Evolutionary conservation across 2,113 vertebrate species (phyloP).

Genomic region (Gallinago media): DNA sequence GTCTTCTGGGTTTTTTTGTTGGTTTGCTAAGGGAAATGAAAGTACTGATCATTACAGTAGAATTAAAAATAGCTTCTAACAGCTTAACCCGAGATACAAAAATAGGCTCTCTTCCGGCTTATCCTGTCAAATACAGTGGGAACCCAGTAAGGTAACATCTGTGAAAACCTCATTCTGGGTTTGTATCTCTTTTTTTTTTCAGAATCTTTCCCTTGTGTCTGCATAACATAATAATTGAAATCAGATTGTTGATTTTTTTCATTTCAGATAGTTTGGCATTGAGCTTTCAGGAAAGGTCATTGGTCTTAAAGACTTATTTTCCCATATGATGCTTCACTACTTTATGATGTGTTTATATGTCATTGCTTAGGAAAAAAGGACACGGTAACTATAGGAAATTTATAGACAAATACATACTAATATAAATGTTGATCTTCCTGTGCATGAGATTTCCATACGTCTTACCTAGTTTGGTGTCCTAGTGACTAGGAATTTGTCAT

Average conservation of each 20-base stretch:
- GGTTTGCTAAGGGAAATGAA: slow-evolving; percentile 69
- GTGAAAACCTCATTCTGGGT: slow-evolving; percentile 58
- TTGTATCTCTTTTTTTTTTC: neutral
- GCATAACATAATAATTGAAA: neutral
- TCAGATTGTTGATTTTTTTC: slow-evolving; percentile 1
- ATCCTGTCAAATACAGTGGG: slow-evolving; percentile 67
- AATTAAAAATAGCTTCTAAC: slow-evolving; percentile 74
- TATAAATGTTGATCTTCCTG: slow-evolving; percentile 22
- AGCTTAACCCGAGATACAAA: slow-evolving; percentile 58
- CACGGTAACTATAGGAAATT: neutral
- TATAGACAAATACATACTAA: neutral
- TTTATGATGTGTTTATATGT: slow-evolving; percentile 12
- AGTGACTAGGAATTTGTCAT: slow-evolving; percentile 15
- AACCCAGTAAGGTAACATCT: slow-evolving; percentile 72
- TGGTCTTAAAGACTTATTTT: slow-evolving; percentile 10
- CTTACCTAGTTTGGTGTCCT: slow-evolving; percentile 12
- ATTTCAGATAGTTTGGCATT: neutral
- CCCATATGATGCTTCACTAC: neutral
- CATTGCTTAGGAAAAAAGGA: slow-evolving; percentile 13
- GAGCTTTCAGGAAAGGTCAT: slow-evolving; percentile 48
- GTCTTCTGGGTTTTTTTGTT: slow-evolving; percentile 31
- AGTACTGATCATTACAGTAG: slow-evolving; percentile 66
- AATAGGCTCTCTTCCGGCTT: slow-evolving; percentile 65
- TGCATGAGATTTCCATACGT: slow-evolving; percentile 1
- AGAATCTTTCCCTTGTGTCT: slow-evolving; percentile 45